Evolutionary conservation across 2,888 invertebrate species (phyloP).

Genomic region (Dryobota labecula): DNA sequence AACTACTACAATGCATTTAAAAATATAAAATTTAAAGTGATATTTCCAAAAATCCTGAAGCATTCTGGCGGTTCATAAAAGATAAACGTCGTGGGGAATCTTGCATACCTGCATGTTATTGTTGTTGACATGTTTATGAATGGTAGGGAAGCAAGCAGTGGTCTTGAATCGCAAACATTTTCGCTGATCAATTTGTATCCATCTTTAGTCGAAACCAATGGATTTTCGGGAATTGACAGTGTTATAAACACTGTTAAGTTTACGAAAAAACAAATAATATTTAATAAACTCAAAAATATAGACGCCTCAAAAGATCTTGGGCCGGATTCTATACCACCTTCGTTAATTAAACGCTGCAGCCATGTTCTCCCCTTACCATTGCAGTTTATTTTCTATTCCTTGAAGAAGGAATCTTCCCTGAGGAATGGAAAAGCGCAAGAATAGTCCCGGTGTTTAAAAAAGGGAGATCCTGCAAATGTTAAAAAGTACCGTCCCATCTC

Average conservation of each 20-base stretch:
- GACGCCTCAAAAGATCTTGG: background rate
- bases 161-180: too few relatives aligned
- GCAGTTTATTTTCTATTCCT: too few relatives aligned
- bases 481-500: too few relatives aligned
- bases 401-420: background rate
- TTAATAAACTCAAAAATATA: background rate
- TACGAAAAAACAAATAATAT: too few relatives aligned
- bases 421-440: background rate
- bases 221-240: background rate
- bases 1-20: background rate
- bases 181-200: background rate
- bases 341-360: background rate
- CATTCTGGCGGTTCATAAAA: background rate
- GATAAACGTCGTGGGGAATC: background rate
- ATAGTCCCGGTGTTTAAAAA: too few relatives aligned
- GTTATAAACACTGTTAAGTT: background rate
- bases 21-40: background rate
- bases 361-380: too few relatives aligned
- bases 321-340: background rate
- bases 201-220: background rate
- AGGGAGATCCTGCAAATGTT: too few relatives aligned
- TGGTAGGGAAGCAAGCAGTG: background rate
- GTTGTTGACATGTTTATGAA: background rate
- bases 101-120: background rate
- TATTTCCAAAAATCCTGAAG: background rate